These are phyloP conservation scores for Parambassis ranga DNA, from an alignment of 2,797 vertebrate genomes.

Conservation along the genomic window DNA sequence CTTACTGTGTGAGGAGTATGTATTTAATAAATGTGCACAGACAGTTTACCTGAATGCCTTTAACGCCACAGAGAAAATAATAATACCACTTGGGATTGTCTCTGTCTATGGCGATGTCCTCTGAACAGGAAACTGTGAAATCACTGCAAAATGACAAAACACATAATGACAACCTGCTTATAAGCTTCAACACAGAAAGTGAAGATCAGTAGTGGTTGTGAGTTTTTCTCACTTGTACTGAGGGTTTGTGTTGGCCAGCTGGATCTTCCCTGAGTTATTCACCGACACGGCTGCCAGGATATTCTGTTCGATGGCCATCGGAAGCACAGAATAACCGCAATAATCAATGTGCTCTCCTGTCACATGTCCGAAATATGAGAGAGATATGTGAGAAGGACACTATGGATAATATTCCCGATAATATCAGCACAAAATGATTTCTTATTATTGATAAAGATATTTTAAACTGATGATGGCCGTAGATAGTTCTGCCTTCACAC, in stretches of 20 bases:
- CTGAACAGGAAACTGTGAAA: slow-evolving; percentile 79
- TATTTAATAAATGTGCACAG: too few species aligned
- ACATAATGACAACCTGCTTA: not conserved
- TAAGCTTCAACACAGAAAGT: not conserved
- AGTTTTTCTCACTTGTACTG: slow-evolving; percentile 84
- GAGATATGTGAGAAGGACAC: not conserved
- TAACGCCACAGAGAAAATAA: slow-evolving; percentile 98
- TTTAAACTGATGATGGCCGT: too few species aligned
- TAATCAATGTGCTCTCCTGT: slow-evolving; percentile 98
- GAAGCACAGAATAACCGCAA: slow-evolving; percentile 96
- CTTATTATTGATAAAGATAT: too few species aligned
- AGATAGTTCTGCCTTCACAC: too few species aligned
- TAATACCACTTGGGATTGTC: slow-evolving; percentile 92
- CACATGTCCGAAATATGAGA: not conserved
- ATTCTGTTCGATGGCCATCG: slow-evolving; percentile 96
- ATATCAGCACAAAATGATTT: too few species aligned
- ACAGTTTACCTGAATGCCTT: slow-evolving; percentile 91
- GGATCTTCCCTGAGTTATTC: slow-evolving; percentile 79
- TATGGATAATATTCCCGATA: too few species aligned
- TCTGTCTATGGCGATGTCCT: slow-evolving; percentile 87
- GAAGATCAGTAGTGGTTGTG: not conserved
- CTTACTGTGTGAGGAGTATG: too few species aligned
- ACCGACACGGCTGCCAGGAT: slow-evolving; percentile 91
- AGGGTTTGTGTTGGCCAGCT: slow-evolving; percentile 87
- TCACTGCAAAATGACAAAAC: slow-evolving; percentile 81